Percentiles rank a stretch among this genome's conserved stretches.
These are phyloP conservation scores for Troglohyphantes excavatus DNA, from an alignment of 2,888 invertebrate species.

Conservation along the genomic window DNA sequence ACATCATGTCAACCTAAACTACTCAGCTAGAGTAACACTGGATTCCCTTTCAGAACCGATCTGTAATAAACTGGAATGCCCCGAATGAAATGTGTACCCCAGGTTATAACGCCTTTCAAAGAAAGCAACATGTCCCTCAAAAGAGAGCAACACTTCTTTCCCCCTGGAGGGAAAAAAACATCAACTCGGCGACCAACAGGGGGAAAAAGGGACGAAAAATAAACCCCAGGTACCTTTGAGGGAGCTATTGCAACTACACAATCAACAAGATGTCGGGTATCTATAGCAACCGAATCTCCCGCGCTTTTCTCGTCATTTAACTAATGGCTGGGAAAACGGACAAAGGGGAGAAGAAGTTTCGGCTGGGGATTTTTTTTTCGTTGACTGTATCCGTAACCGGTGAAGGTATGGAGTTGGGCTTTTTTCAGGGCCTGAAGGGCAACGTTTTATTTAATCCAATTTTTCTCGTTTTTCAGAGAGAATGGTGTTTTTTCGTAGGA, in stretches of 20 bases:
- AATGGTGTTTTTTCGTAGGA: constrained; percentile 42
- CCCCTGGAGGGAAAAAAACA: constrained; percentile 36
- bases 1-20: too few species aligned
- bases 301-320: constrained; percentile 75
- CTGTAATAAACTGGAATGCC: constrained; percentile 25
- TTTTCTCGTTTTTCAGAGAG: constrained; percentile 24
- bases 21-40: too few species aligned
- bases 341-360: constrained; percentile 53
- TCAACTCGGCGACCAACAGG: constrained; percentile 10
- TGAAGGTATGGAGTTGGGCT: background rate
- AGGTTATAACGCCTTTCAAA: background rate
- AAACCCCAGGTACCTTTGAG: constrained; percentile 7
- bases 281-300: constrained; percentile 70
- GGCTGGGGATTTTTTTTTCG: constrained; percentile 34
- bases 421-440: constrained; percentile 37
- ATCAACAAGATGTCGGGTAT: constrained; percentile 69
- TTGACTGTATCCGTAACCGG: constrained; percentile 16
- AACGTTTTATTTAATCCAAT: constrained; percentile 64
- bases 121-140: constrained; percentile 59
- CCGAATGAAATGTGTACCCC: background rate
- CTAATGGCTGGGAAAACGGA: constrained; percentile 68
- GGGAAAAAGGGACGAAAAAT: constrained; percentile 15
- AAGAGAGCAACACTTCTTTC: constrained; percentile 55
- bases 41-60: background rate
- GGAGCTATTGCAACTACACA: constrained; percentile 28